These are phyloP conservation scores for Zonitis immaculata DNA, from an alignment of 2,888 invertebrate genomes.

Conservation along the genomic window DNA sequence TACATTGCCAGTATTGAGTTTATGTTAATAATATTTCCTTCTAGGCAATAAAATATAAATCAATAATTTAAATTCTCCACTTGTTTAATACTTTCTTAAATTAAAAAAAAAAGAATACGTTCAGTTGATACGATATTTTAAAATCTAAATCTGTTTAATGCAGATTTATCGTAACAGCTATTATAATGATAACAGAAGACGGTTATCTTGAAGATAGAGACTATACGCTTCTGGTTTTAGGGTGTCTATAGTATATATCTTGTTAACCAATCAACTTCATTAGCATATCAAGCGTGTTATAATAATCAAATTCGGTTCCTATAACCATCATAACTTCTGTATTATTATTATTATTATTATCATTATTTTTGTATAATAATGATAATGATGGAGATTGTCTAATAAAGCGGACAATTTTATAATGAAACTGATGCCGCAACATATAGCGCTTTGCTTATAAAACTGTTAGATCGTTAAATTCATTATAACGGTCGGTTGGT, in stretches of 20 bases:
- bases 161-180: not conserved
- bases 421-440: not conserved
- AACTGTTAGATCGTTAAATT: slow-evolving; percentile 29
- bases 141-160: not conserved
- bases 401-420: not conserved
- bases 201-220: not conserved
- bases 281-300: slow-evolving; percentile 14
- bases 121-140: not conserved
- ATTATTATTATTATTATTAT: not conserved
- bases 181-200: not conserved
- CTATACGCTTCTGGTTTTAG: not conserved
- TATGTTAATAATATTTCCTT: too few relatives aligned
- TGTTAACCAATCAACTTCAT: slow-evolving; percentile 12
- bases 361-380: not conserved
- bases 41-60: too few relatives aligned
- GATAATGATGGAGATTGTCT: not conserved
- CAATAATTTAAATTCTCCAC: too few relatives aligned
- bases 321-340: not conserved
- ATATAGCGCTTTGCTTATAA: slow-evolving; percentile 25
- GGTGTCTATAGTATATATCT: slow-evolving; percentile 13
- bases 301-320: slow-evolving; percentile 9
- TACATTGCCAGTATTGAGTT: too few relatives aligned
- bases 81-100: too few relatives aligned
- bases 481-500: slow-evolving; percentile 24
- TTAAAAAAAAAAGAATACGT: too few relatives aligned